Evolutionary conservation across 1,140 invertebrate species (phyloP).

Genomic region (Dreissena rostriformis): DNA sequence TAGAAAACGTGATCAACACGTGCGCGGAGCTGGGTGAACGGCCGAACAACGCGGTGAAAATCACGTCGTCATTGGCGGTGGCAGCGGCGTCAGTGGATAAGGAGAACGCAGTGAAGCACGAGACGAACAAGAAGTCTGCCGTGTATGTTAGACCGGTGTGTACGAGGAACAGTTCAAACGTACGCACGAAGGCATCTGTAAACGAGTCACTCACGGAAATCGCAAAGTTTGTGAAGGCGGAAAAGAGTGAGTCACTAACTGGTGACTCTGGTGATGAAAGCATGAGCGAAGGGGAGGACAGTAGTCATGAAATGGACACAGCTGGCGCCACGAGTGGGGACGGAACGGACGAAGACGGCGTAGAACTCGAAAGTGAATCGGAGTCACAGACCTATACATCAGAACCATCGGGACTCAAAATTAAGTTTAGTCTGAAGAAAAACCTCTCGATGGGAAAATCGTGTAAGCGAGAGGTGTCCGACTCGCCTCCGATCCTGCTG

Average conservation of each 20-base stretch:
- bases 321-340: not conserved
- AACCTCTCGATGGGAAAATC: not conserved
- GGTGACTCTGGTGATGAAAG: not conserved
- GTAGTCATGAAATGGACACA: not conserved
- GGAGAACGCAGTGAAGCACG: not conserved
- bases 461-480: not conserved
- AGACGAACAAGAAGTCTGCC: slow-evolving; percentile 7
- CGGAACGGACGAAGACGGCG: not conserved
- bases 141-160: not conserved
- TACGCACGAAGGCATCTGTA: slow-evolving; percentile 43
- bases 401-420: slow-evolving; percentile 51
- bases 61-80: not conserved
- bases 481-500: slow-evolving; percentile 23
- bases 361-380: slow-evolving; percentile 29
- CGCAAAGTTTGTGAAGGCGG: slow-evolving; percentile 14
- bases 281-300: not conserved
- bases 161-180: not conserved
- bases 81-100: not conserved
- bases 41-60: too few species aligned
- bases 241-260: slow-evolving; percentile 3
- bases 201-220: slow-evolving; percentile 52
- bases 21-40: slow-evolving; percentile 25
- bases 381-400: slow-evolving; percentile 36
- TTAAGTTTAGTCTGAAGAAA: slow-evolving; percentile 44
- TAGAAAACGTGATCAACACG: slow-evolving; percentile 50